phyloP scores from a whole-genome alignment of 2,113 vertebrate genomes.

The Thamnophis sirtalis region DNA sequence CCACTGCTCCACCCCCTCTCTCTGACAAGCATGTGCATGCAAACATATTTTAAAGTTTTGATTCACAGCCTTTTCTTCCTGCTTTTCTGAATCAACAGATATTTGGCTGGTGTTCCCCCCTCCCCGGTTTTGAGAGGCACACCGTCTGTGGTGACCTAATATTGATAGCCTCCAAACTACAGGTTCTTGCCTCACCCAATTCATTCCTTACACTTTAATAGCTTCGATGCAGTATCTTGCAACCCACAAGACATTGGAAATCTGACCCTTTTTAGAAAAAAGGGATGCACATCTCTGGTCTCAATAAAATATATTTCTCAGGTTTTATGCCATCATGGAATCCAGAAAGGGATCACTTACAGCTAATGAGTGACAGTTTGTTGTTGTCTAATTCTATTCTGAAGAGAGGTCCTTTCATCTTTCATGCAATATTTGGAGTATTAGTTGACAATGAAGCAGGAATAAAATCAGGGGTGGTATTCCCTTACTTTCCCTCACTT shows the following conservation, averaged over 20 bases:
- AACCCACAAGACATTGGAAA: not conserved
- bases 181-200: not conserved
- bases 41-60: not conserved
- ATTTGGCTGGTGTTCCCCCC: not conserved
- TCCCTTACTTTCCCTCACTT: too few relatives aligned
- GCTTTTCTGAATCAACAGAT: not conserved
- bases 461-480: not conserved
- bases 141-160: not conserved
- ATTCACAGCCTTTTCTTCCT: not conserved
- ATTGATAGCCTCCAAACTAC: not conserved
- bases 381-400: not conserved
- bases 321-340: not conserved
- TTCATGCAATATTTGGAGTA: not conserved
- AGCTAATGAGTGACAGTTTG: not conserved
- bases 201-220: not conserved
- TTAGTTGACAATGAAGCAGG: not conserved
- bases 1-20: too few relatives aligned
- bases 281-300: not conserved
- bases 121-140: not conserved
- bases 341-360: not conserved
- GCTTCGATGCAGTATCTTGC: not conserved
- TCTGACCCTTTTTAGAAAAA: not conserved
- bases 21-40: not conserved
- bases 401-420: not conserved
- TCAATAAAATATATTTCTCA: not conserved